Evolutionary conservation across 2,113 vertebrate genomes (phyloP).

Genomic region (Propithecus coquereli): DNA sequence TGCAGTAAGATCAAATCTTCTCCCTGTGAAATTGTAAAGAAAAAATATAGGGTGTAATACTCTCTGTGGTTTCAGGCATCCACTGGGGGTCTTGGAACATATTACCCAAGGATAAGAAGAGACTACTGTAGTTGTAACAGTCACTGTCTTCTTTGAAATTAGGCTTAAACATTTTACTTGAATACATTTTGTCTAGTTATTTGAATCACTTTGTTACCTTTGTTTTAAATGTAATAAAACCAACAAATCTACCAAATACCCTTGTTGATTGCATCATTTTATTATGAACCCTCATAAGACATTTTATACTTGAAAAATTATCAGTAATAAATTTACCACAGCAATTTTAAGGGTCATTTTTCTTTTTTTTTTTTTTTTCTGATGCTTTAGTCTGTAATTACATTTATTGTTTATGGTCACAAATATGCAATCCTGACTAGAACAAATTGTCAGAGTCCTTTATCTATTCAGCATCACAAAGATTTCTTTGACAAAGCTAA

Average conservation of each 20-base stretch:
- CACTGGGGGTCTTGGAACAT: no score
- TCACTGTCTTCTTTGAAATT: neutral
- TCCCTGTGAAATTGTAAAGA: no score
- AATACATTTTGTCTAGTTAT: neutral
- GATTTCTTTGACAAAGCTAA: no score
- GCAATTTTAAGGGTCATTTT: neutral
- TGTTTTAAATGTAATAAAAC: neutral
- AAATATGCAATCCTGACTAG: slow-evolving; percentile 36
- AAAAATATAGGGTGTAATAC: no score
- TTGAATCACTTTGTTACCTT: neutral
- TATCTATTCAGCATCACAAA: slow-evolving; percentile 37
- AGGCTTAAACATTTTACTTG: neutral
- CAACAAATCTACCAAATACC: neutral
- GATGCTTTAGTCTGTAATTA: slow-evolving; percentile 67
- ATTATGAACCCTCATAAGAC: neutral
- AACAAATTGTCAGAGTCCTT: slow-evolving; percentile 53
- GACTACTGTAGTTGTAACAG: neutral
- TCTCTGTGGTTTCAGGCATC: no score
- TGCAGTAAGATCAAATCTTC: no score
- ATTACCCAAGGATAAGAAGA: no score
- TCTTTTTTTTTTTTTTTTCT: no score
- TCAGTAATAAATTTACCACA: neutral
- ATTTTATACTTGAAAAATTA: neutral
- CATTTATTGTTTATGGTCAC: slow-evolving; percentile 63
- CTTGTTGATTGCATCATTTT: neutral